phyloP scores from a whole-genome alignment of 2,113 vertebrate species.

The Camelus bactrianus region DNA sequence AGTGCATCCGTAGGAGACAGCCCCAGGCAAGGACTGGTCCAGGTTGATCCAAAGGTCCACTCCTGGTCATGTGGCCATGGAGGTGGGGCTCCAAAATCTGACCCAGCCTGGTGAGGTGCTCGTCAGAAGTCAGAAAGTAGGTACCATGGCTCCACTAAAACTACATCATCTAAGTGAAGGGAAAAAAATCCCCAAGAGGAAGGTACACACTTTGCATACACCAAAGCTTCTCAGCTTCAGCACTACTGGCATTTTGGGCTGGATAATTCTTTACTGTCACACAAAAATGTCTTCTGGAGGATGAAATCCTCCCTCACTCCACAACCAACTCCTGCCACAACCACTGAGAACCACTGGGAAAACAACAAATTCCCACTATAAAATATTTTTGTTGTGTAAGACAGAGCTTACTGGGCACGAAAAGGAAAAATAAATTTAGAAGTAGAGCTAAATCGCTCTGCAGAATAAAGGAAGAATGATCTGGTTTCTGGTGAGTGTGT shows the following conservation, averaged over 20 bases:
- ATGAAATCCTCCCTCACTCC: neutral
- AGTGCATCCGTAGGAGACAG: neutral
- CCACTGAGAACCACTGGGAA: neutral
- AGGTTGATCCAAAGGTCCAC: neutral
- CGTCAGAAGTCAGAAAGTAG: neutral
- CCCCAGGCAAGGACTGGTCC: neutral
- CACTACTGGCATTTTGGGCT: neutral
- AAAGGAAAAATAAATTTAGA: slow-evolving; percentile 7
- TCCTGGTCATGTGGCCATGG: neutral
- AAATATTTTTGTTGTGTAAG: neutral
- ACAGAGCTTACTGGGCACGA: neutral
- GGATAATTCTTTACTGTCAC: neutral
- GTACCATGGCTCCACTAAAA: neutral
- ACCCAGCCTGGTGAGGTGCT: neutral
- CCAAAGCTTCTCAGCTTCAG: neutral
- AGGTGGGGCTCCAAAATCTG: neutral
- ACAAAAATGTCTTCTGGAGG: neutral
- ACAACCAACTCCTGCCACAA: neutral
- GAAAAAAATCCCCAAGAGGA: neutral
- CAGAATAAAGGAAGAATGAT: neutral
- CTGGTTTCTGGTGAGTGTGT: neutral
- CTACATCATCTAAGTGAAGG: neutral
- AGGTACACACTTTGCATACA: neutral
- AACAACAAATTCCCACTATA: slow-evolving; percentile 18
- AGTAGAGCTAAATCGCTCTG: neutral